Evolutionary conservation across 2,888 invertebrate species (phyloP), one percentile per base, ranked within the genome.

Genomic region (Hydrotaea cyrtoneurina): DNA sequence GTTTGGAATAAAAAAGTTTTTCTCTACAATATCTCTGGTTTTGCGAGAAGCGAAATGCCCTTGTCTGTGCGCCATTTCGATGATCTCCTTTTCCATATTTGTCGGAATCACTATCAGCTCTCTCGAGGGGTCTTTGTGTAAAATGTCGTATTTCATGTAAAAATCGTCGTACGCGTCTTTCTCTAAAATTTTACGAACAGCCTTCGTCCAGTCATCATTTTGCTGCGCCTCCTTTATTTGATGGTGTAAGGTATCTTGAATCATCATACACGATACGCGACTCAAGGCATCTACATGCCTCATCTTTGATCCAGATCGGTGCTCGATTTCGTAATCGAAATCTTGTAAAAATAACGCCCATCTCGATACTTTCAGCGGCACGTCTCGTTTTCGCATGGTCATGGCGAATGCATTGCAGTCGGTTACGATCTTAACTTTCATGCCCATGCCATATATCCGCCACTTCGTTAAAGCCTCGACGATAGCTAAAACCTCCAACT

Each of bases 31-130:
- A 11, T 77, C 80, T 26, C 39, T 50, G 5, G 81, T 89, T 73
- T 89, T 91, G 21, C 76, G 88, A 8, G 76, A 86, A 0, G 85
- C 86, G 85, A 90, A 91, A 87, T 92, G 91, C 36, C 91, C 90
- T n/a, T 86, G 86, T 46, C 89, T 89, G 85, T 92, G 92, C 0
- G 87, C 86, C 19, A 79, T 88, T 75, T 86, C 86, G 7, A 92
- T 91, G 2, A 92, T 88, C 74, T 91, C 89, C 64, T 2, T 74
- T 23, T 3, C 66, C 77, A 89, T 93, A 89, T 10, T 1, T 0
- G 59, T 2, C 0, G 86, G 86, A n/a, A 81, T 88, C 0, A 90
- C 89, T 4, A 91, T 80, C 0, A 88, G 11, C 0, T 83, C 64
- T 26, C 78, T 71, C 0, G 46, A 75, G 10, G 57, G 39, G 21